Base-by-base conservation (phyloP, 2,797 vertebrate genomes). In the Amniataba percoides region DNA sequence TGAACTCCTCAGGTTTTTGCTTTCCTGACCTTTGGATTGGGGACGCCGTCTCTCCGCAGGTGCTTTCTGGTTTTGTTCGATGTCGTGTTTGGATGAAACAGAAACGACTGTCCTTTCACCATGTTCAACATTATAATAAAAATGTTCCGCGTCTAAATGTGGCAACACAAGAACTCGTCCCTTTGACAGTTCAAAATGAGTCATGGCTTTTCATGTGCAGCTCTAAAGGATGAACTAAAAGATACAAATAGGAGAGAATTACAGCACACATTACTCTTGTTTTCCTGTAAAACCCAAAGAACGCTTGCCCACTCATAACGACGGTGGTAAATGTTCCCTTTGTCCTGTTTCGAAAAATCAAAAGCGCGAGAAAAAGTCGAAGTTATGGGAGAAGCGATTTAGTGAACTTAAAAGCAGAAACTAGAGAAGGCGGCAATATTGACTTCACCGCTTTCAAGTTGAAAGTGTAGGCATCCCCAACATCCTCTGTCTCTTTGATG, bases 401-500 rank as follows among this genome's bases (percentile, higher is more conserved):
- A 51, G 62, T 45, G 74, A 65, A 60, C 31, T 46, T n/a, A 51
- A 64, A 73, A 61, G 31, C 18, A n/a, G 51, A 56, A 16, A 34
- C 23, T 18, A 23, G 40, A 53, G 74, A 71, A 43, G 52, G 51
- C 21, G 2, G 60, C 59, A 42, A 77, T 81, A 69, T 46, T 82
- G 56, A 84, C 75, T 77, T 40, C 14, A 6, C 51, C 67, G 46
- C 77, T 86, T 87, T 86, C 52, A 78, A 70, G 60, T 79, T 82
- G 55, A 85, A 81, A 88, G 74, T 6, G 18, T 19, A 64, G 61
- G 31, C 71, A 70, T 80, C 61, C 57, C 67, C 9, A 9, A 57
- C 84, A 64, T 84, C 81, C 71, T 78, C 55, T 16, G n/a, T 36
- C 62, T 74, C 77, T 90, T 85, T 90, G 80, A 91, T 84, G 83